Evolutionary conservation across 1,140 invertebrate genomes (phyloP).

Genomic region (Drosophila eugracilis): DNA sequence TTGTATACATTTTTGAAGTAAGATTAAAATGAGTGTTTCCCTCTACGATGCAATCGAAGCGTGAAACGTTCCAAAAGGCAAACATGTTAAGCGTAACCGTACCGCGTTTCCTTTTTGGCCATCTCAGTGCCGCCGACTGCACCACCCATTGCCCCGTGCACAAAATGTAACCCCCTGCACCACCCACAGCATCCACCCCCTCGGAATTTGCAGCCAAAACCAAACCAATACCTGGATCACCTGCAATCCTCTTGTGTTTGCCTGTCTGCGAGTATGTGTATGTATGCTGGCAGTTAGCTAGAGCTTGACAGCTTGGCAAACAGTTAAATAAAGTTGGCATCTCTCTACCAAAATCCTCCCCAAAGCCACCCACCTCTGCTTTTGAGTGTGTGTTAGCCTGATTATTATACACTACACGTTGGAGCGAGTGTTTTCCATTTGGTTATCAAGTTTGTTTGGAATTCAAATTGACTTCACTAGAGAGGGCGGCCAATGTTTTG

Average conservation of each 20-base stretch:
- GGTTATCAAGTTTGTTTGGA: conserved; percentile 20
- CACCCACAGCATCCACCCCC: conserved; percentile 1
- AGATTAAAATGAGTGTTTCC: conserved; percentile 65
- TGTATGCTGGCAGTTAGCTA: conserved; percentile 69
- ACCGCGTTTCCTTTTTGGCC: conserved; percentile 77
- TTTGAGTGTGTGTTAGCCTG: conserved; percentile 27
- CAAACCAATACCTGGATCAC: conserved; percentile 49
- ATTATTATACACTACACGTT: conserved; percentile 48
- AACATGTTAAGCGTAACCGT: conserved; percentile 80
- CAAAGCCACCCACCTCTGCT: not conserved
- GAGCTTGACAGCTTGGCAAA: conserved; percentile 80
- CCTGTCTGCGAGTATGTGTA: conserved; percentile 9
- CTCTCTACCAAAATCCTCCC: not conserved
- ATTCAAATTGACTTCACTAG: conserved; percentile 13
- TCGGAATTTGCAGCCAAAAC: conserved; percentile 24
- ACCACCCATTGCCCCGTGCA: conserved; percentile 6
- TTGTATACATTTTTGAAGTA: conserved; percentile 15
- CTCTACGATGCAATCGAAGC: conserved; percentile 72
- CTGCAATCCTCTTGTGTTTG: conserved; percentile 38
- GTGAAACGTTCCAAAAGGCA: conserved; percentile 77
- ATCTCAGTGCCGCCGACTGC: too few species aligned
- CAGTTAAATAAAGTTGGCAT: conserved; percentile 81
- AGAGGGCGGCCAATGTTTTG: not conserved
- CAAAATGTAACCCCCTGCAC: conserved; percentile 9
- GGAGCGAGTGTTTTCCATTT: conserved; percentile 14